Evolutionary conservation across 2,113 vertebrate species (phyloP).

Genomic region (Leucoraja erinaceus): DNA sequence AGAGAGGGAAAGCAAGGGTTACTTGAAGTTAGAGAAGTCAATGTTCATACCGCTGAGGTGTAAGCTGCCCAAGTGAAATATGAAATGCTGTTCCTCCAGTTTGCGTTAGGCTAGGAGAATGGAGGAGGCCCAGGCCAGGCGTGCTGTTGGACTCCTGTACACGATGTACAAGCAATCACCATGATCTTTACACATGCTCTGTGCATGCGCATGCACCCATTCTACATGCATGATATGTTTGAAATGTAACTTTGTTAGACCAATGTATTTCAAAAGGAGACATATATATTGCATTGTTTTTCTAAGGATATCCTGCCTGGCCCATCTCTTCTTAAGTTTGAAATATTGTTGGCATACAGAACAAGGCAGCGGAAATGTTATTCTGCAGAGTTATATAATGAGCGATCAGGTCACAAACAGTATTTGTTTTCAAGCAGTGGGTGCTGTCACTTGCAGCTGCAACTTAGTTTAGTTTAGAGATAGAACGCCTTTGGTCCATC

Average conservation of each 20-base stretch:
- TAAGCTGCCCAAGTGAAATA: too few relatives aligned
- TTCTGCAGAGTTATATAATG: neutral
- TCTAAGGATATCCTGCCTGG: neutral
- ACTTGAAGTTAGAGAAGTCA: too few relatives aligned
- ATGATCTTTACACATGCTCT: neutral
- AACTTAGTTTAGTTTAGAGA: neutral
- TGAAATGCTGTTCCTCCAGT: too few relatives aligned
- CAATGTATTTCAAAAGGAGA: neutral
- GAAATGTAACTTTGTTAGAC: neutral
- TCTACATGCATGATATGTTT: neutral
- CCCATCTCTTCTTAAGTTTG: neutral
- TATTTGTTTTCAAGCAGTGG: neutral
- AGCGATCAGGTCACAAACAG: neutral
- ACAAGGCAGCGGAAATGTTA: slow-evolving; percentile 9
- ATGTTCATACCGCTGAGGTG: too few relatives aligned
- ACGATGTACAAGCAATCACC: neutral
- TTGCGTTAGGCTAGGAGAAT: too few relatives aligned
- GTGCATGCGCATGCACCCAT: neutral
- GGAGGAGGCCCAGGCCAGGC: too few relatives aligned
- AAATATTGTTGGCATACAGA: neutral
- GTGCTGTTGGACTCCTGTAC: neutral
- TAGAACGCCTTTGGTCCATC: too few relatives aligned
- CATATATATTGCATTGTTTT: neutral
- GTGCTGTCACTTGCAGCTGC: slow-evolving; percentile 16
- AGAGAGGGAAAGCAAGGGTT: too few relatives aligned